Percentiles rank a stretch among this genome's conserved stretches.
These are phyloP conservation scores for Dipus sagitta DNA, from an alignment of 2,797 vertebrate species.

Conservation along the genomic window DNA sequence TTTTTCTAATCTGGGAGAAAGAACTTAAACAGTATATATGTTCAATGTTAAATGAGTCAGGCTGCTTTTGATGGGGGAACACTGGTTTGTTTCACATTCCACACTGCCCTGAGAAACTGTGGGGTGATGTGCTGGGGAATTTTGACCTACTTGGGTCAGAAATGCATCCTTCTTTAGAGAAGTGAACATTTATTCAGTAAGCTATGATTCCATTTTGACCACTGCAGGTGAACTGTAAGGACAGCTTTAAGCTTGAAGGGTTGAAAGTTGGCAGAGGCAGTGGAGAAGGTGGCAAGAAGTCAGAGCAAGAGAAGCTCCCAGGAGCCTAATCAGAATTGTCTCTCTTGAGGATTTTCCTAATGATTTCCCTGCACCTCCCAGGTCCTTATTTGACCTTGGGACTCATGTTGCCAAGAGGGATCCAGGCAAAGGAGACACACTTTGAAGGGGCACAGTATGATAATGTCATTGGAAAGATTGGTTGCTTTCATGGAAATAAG, in stretches of 20 bases:
- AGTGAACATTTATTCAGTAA: neutral
- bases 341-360: neutral
- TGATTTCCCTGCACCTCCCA: neutral
- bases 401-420: neutral
- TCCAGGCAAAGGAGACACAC: neutral
- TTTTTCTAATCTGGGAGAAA: constrained; percentile 84
- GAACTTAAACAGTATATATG: constrained; percentile 38
- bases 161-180: neutral
- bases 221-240: neutral
- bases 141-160: neutral
- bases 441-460: neutral
- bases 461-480: neutral
- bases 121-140: neutral
- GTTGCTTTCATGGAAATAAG: neutral
- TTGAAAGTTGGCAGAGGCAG: neutral
- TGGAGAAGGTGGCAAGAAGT: neutral
- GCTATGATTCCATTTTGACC: neutral
- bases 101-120: neutral
- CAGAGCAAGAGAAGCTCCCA: neutral
- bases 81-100: neutral
- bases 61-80: constrained; percentile 70
- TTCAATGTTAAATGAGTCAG: constrained; percentile 73
- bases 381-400: neutral
- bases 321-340: neutral
- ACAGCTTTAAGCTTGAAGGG: neutral